Conservation (phyloP, 1,140 invertebrate genomes). For the Bombus haemorrhoidalis region DNA sequence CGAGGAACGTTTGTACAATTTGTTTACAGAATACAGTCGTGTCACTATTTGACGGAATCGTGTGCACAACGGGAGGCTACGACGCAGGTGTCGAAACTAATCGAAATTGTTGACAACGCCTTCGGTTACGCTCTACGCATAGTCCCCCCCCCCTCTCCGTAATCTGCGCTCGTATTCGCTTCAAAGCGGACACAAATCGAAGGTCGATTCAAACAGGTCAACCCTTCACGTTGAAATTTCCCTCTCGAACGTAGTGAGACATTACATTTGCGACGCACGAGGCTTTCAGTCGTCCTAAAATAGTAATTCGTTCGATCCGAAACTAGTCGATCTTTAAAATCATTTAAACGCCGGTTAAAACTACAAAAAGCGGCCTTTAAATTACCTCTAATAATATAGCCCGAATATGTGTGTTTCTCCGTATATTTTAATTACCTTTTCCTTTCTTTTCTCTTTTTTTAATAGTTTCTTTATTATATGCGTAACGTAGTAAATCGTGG, state of each 20-base stretch:
- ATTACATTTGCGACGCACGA: neutral
- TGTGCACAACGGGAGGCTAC: neutral
- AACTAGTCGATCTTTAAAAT: neutral
- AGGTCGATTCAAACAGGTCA: constrained; percentile 21
- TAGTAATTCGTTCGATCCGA: neutral
- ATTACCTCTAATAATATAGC: too few relatives aligned
- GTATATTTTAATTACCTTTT: too few relatives aligned
- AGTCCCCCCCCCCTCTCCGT: neutral
- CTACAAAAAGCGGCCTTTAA: too few relatives aligned
- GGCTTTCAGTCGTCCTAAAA: neutral
- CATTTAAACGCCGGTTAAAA: neutral
- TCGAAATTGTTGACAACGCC: constrained; percentile 34
- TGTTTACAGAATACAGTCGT: neutral
- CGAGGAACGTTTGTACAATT: neutral
- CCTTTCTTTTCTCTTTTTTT: too few relatives aligned
- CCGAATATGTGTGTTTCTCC: too few relatives aligned
- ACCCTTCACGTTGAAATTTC: constrained; percentile 1
- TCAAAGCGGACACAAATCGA: constrained; percentile 20
- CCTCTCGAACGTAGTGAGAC: neutral
- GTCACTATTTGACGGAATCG: neutral
- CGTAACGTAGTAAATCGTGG: too few relatives aligned
- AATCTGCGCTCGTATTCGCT: neutral
- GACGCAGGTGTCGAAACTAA: constrained; percentile 20
- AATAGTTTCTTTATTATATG: too few relatives aligned
- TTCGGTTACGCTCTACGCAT: constrained; percentile 6